Conservation (phyloP, 2,797 vertebrate genomes). For the Bucorvus abyssinicus region DNA sequence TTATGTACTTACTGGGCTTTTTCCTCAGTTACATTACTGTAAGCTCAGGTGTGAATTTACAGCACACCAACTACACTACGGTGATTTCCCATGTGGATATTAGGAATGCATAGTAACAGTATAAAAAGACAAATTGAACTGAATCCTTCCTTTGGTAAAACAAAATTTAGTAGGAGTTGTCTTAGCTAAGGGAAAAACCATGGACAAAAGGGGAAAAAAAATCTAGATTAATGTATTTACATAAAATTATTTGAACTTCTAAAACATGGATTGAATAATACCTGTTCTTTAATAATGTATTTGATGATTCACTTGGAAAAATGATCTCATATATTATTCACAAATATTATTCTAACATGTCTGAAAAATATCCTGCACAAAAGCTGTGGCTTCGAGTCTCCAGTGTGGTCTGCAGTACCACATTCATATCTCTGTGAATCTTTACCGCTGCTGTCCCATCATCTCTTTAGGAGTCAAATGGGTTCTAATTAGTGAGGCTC, state of each 20-base stretch:
- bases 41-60: background rate
- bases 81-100: background rate
- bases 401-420: background rate
- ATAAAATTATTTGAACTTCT: background rate
- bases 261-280: slow-evolving; percentile 22
- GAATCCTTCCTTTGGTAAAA: background rate
- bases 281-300: background rate
- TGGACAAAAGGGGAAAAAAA: background rate
- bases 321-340: slow-evolving; percentile 42
- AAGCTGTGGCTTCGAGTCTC: background rate
- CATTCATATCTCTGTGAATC: background rate
- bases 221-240: background rate
- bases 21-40: background rate
- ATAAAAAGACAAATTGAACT: background rate
- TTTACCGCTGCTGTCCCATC: background rate
- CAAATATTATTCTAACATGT: slow-evolving; percentile 32
- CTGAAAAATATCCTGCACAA: background rate
- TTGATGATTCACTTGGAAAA: slow-evolving; percentile 25
- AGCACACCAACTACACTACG: background rate
- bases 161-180: background rate
- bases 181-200: background rate
- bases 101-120: background rate
- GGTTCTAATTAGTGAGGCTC: background rate
- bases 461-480: background rate
- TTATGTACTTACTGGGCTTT: background rate